These are phyloP conservation scores for Crypturellus tataupa DNA, from an alignment of 2,797 vertebrate species.

Conservation along the genomic window DNA sequence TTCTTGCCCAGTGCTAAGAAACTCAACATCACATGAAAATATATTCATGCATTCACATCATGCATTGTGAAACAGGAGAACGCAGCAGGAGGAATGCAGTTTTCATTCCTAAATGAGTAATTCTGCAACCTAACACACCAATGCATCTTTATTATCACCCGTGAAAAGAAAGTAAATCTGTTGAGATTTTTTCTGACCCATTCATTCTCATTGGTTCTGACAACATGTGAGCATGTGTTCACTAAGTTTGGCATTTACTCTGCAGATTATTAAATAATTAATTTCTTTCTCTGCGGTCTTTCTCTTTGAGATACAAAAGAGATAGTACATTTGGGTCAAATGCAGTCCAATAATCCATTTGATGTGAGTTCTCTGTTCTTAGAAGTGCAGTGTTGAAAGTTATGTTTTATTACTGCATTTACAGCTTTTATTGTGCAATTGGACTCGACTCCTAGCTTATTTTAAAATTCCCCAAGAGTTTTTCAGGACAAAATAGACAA, in stretches of 20 bases:
- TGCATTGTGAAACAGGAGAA: background rate
- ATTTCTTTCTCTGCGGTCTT: background rate
- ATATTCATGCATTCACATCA: background rate
- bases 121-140: background rate
- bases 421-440: background rate
- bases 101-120: background rate
- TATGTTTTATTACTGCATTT: background rate
- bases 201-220: background rate
- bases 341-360: background rate
- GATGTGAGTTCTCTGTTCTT: background rate
- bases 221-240: too few species aligned
- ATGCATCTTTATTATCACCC: background rate
- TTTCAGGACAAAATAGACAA: background rate
- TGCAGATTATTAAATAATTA: background rate
- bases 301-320: background rate
- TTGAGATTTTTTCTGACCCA: background rate
- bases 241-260: background rate
- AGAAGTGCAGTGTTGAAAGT: background rate
- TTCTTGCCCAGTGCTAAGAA: background rate
- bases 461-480: background rate
- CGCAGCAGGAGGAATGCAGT: background rate
- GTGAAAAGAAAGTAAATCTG: background rate
- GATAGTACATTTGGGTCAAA: background rate
- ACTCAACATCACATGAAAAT: background rate
- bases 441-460: background rate